Percentiles rank a stretch among this genome's conserved stretches.
Evolutionary conservation across 2,888 invertebrate species (phyloP).

Genomic region (Autographa gamma): DNA sequence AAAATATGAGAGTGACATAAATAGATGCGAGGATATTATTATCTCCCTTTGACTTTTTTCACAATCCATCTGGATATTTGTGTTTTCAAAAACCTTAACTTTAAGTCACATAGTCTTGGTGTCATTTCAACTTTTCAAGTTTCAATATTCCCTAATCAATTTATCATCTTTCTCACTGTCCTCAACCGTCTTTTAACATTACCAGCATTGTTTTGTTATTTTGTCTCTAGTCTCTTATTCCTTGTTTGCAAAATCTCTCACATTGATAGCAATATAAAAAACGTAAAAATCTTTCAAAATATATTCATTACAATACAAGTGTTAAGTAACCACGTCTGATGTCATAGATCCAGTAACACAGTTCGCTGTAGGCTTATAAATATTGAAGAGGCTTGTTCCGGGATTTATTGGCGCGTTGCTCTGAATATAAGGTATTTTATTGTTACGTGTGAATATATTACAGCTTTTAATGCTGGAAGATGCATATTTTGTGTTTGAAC

Average conservation of each 20-base stretch:
- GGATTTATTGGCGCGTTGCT: constrained; percentile 41
- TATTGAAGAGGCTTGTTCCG: constrained; percentile 35
- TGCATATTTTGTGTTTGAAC: not conserved
- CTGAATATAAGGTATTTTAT: constrained; percentile 41
- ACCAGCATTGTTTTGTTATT: no score
- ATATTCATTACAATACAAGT: constrained; percentile 16
- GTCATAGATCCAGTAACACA: constrained; percentile 21
- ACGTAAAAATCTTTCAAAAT: not conserved
- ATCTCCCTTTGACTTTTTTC: no score
- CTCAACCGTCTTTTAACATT: no score
- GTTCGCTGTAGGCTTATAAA: constrained; percentile 36
- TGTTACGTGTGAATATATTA: constrained; percentile 36
- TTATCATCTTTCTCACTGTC: no score
- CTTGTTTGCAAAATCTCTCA: not conserved
- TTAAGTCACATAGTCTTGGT: no score
- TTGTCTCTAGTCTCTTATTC: no score
- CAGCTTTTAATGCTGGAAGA: constrained; percentile 30
- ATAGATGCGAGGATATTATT: no score
- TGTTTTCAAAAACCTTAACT: no score
- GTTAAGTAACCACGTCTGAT: constrained; percentile 28
- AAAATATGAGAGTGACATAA: no score
- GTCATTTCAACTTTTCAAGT: no score
- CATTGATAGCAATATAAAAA: not conserved
- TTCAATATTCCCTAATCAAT: no score
- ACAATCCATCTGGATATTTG: no score